These are phyloP conservation scores for Rhinopomastus cyanomelas DNA, from an alignment of 2,113 vertebrate species.

Conservation along the genomic window DNA sequence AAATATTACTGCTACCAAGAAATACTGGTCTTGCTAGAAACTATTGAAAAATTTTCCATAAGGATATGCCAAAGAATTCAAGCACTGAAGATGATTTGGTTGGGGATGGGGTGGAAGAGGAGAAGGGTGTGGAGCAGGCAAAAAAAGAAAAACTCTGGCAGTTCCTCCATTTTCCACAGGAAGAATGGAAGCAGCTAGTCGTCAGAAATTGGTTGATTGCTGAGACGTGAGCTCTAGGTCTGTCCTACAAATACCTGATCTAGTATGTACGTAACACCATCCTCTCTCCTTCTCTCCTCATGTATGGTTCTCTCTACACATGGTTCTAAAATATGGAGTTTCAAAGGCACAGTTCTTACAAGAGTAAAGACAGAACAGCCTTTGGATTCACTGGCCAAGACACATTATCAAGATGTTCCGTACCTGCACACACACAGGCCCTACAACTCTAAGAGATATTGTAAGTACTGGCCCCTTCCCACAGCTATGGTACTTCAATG, in stretches of 20 bases:
- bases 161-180: background rate
- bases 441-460: background rate
- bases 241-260: background rate
- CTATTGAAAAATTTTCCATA: background rate
- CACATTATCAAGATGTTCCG: background rate
- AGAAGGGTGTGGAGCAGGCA: background rate
- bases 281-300: background rate
- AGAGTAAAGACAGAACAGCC: background rate
- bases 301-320: background rate
- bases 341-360: background rate
- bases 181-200: background rate
- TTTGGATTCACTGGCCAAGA: background rate
- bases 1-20: background rate
- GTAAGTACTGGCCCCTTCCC: background rate
- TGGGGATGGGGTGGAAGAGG: accelerated
- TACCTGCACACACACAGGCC: background rate
- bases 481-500: background rate
- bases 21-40: background rate
- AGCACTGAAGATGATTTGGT: background rate
- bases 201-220: background rate
- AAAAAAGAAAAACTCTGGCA: background rate
- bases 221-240: background rate
- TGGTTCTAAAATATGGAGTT: background rate
- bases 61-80: background rate
- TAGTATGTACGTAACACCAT: background rate